Base-by-base conservation (phyloP, 2,888 invertebrate species). In the Folsomia candida region DNA sequence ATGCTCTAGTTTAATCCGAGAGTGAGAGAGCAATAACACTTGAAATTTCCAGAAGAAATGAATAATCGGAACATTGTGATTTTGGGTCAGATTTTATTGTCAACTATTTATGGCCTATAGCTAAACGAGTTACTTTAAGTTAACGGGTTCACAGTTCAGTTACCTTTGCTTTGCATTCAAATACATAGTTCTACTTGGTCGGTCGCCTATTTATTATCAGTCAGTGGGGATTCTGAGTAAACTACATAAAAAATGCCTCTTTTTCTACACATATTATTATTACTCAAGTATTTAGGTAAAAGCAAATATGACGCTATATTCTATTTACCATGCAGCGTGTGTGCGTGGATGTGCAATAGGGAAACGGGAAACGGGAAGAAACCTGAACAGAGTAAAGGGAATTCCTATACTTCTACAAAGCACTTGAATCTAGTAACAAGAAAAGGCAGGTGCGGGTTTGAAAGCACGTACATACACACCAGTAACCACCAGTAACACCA, bases 71-170 rank as follows among this genome's bases (percentile, higher is more conserved):
- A 20, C 22, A 54, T 54, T 22, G 22, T 54, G 37, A 37, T 37
- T 37, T 37, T 37, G 37, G 37, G 4, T 37, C 37, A 37, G 37
- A n/a, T n/a, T n/a, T 37, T 37, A 37, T 9, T 14, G 4, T 22
- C 54, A 54, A 54, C 20, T 54, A 14, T 54, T 47, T 47, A 47
- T 47, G 47, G 47, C 18, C 47, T 47, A 11, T 14, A 54, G 54
- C n/a, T 14, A 54, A 54, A n/a, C 14, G 14, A 37, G 37, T 37
- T 37, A 37, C 37, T 54, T 20, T 22, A 54, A 18, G 6, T 4
- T 54, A 54, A 54, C 54, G 54, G 54, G 54, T 54, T 54, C 54
- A 54, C 54, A 54, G 54, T 54, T 54, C 54, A 54, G 54, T 54
- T 54, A 54, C 54, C 54, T 54, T 54, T 54, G 54, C 54, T 54